These are phyloP conservation scores for Parthenolecanium corni DNA, from an alignment of 2,888 invertebrate genomes.

Conservation along the genomic window DNA sequence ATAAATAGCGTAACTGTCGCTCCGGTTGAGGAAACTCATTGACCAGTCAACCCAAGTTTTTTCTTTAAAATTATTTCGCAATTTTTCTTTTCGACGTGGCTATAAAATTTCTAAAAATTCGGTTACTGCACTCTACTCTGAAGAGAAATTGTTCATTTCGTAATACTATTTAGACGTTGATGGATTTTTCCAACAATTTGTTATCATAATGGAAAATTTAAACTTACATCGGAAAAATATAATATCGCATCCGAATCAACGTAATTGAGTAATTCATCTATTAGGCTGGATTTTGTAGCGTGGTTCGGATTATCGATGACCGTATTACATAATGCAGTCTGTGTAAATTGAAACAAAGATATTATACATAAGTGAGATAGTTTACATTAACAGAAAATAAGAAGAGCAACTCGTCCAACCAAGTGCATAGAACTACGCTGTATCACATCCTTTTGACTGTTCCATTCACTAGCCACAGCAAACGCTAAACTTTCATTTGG, in stretches of 20 bases:
- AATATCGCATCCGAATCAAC: constrained; percentile 71
- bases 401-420: constrained; percentile 43
- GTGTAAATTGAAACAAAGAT: constrained; percentile 34
- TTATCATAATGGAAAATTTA: neutral
- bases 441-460: constrained; percentile 66
- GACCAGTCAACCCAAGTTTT: too few species aligned
- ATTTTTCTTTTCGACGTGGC: too few species aligned
- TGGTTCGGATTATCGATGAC: constrained; percentile 85
- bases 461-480: constrained; percentile 91
- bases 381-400: neutral
- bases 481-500: constrained; percentile 79
- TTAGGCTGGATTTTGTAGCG: constrained; percentile 60
- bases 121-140: too few species aligned
- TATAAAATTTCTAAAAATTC: too few species aligned
- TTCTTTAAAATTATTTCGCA: too few species aligned
- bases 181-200: neutral
- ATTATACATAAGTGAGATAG: neutral
- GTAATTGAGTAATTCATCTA: constrained; percentile 65
- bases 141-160: constrained; percentile 24
- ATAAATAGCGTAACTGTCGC: too few species aligned
- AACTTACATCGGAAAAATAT: constrained; percentile 48
- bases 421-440: constrained; percentile 76
- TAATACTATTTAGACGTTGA: neutral
- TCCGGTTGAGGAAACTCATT: too few species aligned
- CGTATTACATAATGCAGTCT: constrained; percentile 83